A percentile compares a stretch with the other conserved stretches of the same genome.
Evolutionary conservation across 2,888 invertebrate genomes (phyloP).

Genomic region (Pyrrhosoma nymphula): DNA sequence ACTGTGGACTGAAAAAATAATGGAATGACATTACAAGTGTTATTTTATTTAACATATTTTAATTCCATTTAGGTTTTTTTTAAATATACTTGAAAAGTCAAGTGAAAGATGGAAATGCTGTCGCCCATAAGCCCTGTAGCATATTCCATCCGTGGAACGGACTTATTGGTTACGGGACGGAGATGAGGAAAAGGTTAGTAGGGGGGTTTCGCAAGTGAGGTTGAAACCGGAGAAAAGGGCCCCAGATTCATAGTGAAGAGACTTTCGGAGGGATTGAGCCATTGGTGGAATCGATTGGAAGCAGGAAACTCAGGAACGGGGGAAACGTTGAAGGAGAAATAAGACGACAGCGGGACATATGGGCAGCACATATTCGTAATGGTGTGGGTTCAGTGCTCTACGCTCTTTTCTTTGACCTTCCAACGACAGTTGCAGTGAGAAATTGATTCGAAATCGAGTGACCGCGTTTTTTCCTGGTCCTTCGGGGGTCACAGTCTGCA

Average conservation of each 20-base stretch:
- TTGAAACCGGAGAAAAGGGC: too few relatives aligned
- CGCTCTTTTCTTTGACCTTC: neutral
- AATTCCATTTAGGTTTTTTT: too few relatives aligned
- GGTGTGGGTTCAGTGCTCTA: neutral
- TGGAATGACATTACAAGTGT: too few relatives aligned
- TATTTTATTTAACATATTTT: too few relatives aligned
- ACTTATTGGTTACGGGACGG: neutral
- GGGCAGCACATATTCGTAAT: neutral
- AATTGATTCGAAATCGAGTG: neutral
- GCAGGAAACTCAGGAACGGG: neutral
- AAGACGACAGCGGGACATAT: neutral
- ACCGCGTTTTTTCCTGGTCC: neutral
- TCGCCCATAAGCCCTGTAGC: too few relatives aligned
- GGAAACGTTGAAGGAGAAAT: too few relatives aligned
- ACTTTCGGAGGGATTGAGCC: neutral
- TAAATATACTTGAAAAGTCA: too few relatives aligned
- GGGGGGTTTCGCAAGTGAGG: too few relatives aligned
- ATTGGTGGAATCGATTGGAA: neutral
- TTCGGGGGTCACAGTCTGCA: neutral
- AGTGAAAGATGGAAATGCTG: too few relatives aligned
- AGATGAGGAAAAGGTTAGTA: neutral
- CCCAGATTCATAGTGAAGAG: neutral
- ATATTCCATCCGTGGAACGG: too few relatives aligned
- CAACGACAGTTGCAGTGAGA: neutral
- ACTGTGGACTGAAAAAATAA: too few relatives aligned